Base-by-base conservation (phyloP, 2,888 invertebrate genomes). In the Cremastinae sp. region DNA sequence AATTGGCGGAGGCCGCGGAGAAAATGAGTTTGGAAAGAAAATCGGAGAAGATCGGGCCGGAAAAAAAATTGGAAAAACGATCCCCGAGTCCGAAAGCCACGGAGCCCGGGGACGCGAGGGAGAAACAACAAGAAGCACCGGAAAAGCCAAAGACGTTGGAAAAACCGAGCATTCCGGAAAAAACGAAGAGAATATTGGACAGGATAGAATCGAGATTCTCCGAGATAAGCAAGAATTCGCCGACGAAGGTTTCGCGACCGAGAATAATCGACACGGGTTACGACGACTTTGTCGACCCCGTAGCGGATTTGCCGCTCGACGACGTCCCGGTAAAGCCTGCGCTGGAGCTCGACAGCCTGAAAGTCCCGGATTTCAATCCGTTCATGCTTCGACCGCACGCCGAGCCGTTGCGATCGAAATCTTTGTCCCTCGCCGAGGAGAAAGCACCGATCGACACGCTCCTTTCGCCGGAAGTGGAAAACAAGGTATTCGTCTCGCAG, bases 281-380 rank as follows among this genome's bases (percentile, higher is more conserved):
- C 72, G 89, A 89, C 69, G 89, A 90, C 76, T 90, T 90, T 66
- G 89, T 90, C n/a, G 89, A 90, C 64, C 89, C 89, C 0, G 87
- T 90, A 2, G 89, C 89, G 0, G 89, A 90, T 66, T 80, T 90
- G 68, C 89, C 89, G 7, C 78, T 90, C 22, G 89, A 90, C 75
- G 89, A 90, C 45, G 84, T 89, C 8, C 89, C 89, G 5, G 86
- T 89, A 0, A 90, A 90, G 70, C 89, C 88, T 0, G 82, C 86
- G 1, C 71, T 88, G 65, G 89, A 89, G 75, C 80, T 89, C 73
- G 89, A 90, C 71, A 85, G 87, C 65, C 82, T 90, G 1, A 89
- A 90, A 82, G 89, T 90, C 14, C 89, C 89, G 1, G 89, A 90
- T 72, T 89, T 90, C 47, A 85, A 86, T 72, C 88, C 89, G 2